Percentiles rank a stretch among this genome's conserved stretches.
phyloP scores from a whole-genome alignment of 2,113 vertebrate species.

The Siniperca chuatsi region DNA sequence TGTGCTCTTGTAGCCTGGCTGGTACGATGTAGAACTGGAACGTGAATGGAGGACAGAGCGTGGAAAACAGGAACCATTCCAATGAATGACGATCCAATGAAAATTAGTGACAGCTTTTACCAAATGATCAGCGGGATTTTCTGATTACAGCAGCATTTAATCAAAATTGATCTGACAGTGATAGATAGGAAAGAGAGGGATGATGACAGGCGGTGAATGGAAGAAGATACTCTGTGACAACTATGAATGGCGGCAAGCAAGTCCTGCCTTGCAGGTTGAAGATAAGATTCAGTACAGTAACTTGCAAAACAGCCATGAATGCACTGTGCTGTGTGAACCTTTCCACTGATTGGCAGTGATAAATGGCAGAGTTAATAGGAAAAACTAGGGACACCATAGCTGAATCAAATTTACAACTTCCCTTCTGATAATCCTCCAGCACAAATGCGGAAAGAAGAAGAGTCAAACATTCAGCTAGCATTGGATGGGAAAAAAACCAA shows the following conservation, averaged over 20 bases:
- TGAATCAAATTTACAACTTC: background rate
- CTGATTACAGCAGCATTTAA: conserved; percentile 43
- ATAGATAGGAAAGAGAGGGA: conserved; percentile 31
- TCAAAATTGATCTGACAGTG: conserved; percentile 50
- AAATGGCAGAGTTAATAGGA: conserved; percentile 55
- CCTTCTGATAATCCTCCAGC: background rate
- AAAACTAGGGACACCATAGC: conserved; percentile 30
- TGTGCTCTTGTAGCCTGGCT: conserved; percentile 1
- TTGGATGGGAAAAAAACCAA: background rate
- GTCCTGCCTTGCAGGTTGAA: conserved; percentile 51
- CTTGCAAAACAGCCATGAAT: conserved; percentile 12
- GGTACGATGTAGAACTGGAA: conserved; percentile 44
- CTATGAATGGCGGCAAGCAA: conserved; percentile 16
- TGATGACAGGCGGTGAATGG: conserved; percentile 47
- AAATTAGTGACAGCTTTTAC: conserved; percentile 62
- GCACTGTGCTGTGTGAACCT: conserved; percentile 1
- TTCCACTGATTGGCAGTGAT: conserved; percentile 53
- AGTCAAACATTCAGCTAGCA: background rate
- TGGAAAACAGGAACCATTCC: conserved; percentile 9
- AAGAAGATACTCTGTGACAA: conserved; percentile 38
- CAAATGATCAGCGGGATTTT: conserved; percentile 47
- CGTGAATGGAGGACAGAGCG: conserved; percentile 46
- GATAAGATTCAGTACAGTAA: conserved; percentile 45
- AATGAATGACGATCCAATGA: conserved; percentile 47
- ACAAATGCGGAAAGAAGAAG: background rate